Evolutionary conservation across 2,888 invertebrate species (phyloP), one percentile per base, ranked within the genome.

Genomic region (Epinotia demarniana): DNA sequence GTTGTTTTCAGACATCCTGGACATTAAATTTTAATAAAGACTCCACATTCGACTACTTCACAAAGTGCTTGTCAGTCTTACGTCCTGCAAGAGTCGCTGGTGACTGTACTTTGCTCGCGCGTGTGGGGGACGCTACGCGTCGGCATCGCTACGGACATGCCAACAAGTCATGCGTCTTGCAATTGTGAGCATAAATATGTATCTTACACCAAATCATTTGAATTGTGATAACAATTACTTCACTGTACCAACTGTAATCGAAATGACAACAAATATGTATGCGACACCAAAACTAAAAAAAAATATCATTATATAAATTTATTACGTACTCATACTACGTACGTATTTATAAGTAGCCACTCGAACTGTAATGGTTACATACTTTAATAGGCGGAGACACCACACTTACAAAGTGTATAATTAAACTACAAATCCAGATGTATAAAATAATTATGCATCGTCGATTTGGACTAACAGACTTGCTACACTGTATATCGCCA

Each of bases 351-450:
- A 90, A 89, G 90, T 92, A 92, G 89, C 91, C 92, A 93, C 91
- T 89, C 87, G 83, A 90, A 89, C 89, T 90, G 89, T 87, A 90
- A 92, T 91, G 92, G 92, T 92, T 92, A 92, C 90, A 92, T 90
- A 92, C 81, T 87, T 90, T 93, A 93, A 94, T 94, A 94, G 94
- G 94, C 94, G 94, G 94, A 94, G 91, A 92, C 87, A 89, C 89
- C 89, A 92, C 92, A 92, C 92, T 92, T 92, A 91, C 87, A 90
- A 92, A 92, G 93, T 93, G 93, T 92, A 89, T 87, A 92, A 92
- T 93, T 90, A 92, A 91, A 92, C 93, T 93, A 93, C 92, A 86
- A 90, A 89, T 91, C 90, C 90, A 87, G 92, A 92, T 91, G 92
- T 91, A 93, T 91, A 92, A 91, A 90, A 88, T 83, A 88, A 92